phyloP scores from a whole-genome alignment of 2,113 vertebrate genomes.

The Puffinus mauretanicus region DNA sequence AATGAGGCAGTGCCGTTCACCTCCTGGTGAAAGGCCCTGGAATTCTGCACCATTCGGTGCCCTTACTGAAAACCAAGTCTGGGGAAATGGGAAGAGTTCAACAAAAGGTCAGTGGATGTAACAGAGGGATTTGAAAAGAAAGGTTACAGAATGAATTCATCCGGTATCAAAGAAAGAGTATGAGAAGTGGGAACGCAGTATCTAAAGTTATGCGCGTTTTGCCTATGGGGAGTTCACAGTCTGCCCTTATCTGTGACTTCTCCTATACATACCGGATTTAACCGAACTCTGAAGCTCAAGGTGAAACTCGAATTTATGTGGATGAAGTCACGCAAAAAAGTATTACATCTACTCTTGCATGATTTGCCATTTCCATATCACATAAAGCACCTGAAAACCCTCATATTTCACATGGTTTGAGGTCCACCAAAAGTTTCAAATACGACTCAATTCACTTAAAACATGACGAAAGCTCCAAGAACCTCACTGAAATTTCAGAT shows the following conservation, averaged over 20 bases:
- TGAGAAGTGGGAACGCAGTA: not conserved
- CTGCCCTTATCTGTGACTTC: not conserved
- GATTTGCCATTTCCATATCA: not conserved
- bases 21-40: not conserved
- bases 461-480: not conserved
- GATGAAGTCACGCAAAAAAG: not conserved
- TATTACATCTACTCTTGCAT: not conserved
- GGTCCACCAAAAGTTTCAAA: not conserved
- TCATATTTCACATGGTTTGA: not conserved
- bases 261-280: not conserved
- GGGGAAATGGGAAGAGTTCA: not conserved
- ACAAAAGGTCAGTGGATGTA: not conserved
- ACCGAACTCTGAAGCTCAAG: not conserved
- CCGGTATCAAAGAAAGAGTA: not conserved
- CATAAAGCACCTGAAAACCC: not conserved
- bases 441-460: not conserved
- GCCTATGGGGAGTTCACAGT: not conserved
- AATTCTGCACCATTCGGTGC: not conserved
- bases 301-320: not conserved
- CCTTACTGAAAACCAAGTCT: not conserved
- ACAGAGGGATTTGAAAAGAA: not conserved
- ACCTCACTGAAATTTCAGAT: not conserved
- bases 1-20: not conserved
- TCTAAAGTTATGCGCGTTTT: not conserved
- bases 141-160: not conserved